A percentile compares a stretch with the other conserved stretches of the same genome.
phyloP scores from a whole-genome alignment of 2,113 vertebrate species.

The Vidua macroura region DNA sequence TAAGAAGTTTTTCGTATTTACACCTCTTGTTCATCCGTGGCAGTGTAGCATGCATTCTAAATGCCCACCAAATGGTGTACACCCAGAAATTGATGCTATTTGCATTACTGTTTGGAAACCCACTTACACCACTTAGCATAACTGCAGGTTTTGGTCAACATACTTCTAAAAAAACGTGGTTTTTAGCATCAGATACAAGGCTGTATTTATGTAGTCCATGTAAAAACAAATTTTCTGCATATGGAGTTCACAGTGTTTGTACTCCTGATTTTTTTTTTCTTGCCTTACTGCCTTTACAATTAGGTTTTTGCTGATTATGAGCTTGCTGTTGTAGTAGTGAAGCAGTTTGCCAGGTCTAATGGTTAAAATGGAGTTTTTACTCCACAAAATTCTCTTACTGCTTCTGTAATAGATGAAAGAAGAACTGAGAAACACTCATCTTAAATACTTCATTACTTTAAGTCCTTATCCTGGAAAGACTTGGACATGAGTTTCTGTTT shows the following conservation, averaged over 20 bases:
- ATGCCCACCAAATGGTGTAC: not conserved
- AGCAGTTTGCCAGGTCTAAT: not conserved
- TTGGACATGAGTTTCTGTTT: not conserved
- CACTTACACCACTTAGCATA: not conserved
- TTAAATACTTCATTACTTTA: not conserved
- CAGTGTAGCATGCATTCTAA: not conserved
- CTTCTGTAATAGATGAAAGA: not conserved
- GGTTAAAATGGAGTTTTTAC: not conserved
- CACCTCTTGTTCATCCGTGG: not conserved
- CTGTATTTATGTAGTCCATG: not conserved
- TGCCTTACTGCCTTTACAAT: not conserved
- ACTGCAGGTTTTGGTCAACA: not conserved
- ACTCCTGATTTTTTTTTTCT: not conserved
- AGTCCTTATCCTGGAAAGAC: not conserved
- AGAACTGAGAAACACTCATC: not conserved
- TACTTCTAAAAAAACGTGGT: not conserved
- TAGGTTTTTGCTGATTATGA: not conserved
- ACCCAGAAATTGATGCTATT: not conserved
- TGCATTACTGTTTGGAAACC: not conserved
- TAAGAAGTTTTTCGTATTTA: not conserved
- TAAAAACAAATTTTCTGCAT: not conserved
- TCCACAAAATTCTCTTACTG: not conserved
- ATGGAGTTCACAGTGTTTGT: not conserved
- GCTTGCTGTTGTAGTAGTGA: not conserved
- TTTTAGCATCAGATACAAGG: not conserved